These are phyloP conservation scores for Siniperca scherzeri DNA, from an alignment of 2,797 vertebrate species.

Conservation along the genomic window DNA sequence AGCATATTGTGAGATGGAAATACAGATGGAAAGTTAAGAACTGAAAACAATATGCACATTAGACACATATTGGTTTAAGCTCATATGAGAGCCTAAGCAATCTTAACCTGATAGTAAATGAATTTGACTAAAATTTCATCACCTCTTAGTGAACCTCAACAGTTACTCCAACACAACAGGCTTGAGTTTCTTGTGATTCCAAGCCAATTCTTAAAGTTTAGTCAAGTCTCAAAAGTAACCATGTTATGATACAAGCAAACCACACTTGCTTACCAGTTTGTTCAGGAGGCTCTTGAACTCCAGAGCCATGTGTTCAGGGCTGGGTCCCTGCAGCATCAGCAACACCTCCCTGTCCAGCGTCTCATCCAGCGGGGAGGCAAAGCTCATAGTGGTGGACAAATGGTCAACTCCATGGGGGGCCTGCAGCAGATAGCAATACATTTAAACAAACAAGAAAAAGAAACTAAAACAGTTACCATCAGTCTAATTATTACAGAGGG, in stretches of 20 bases:
- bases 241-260: not conserved
- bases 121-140: not conserved
- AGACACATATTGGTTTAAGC: not conserved
- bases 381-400: conserved; percentile 65
- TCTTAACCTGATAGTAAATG: not conserved
- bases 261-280: conserved; percentile 83
- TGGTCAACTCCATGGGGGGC: conserved; percentile 63
- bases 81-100: not conserved
- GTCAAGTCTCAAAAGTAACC: not conserved
- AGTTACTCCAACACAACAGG: not conserved
- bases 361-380: conserved; percentile 81
- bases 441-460: not conserved
- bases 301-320: conserved; percentile 80
- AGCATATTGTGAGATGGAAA: conserved; percentile 6
- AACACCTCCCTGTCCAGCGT: conserved; percentile 88
- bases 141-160: not conserved
- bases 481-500: not conserved
- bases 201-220: not conserved
- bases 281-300: conserved; percentile 83
- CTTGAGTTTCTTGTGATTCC: too few relatives aligned
- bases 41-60: not conserved
- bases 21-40: not conserved
- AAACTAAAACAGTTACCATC: not conserved
- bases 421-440: conserved; percentile 25
- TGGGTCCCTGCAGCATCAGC: conserved; percentile 86